A percentile compares a stretch with the other conserved stretches of the same genome.
Evolutionary conservation across 2,113 vertebrate genomes (phyloP).

Genomic region (Anoura caudifer): DNA sequence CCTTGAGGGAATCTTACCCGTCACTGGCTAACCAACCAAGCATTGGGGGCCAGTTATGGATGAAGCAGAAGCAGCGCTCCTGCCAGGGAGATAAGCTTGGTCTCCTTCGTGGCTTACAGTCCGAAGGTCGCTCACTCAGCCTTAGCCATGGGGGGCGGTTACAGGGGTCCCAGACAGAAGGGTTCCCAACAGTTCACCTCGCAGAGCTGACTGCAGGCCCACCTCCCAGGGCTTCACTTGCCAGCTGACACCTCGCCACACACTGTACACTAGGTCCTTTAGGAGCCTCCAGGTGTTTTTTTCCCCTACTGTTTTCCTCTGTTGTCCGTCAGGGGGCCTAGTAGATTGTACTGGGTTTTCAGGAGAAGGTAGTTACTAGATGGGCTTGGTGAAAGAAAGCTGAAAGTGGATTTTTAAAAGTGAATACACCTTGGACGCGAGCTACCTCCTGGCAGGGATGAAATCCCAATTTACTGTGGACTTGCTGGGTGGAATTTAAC

Average conservation of each 20-base stretch:
- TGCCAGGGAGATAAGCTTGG: no score
- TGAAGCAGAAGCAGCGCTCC: no score
- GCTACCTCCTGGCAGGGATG: neutral
- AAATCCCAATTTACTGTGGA: neutral
- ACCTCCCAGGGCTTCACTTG: neutral
- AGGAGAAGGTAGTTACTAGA: neutral
- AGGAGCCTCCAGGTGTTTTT: neutral
- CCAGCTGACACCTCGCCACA: neutral
- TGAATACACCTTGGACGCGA: constrained; percentile 30
- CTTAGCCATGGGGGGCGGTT: no score
- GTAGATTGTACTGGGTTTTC: neutral
- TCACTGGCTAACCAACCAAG: no score
- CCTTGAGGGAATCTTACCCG: no score
- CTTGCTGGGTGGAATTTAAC: neutral
- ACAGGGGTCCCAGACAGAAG: no score
- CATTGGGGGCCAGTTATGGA: no score
- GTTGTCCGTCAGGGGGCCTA: neutral
- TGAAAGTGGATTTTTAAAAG: neutral
- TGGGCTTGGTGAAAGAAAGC: neutral
- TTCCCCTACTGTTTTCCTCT: neutral
- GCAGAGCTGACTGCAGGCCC: neutral
- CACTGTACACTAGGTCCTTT: neutral
- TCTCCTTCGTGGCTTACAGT: no score
- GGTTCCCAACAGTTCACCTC: no score
- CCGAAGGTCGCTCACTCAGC: no score